phyloP scores from a whole-genome alignment of 2,113 vertebrate species.

The Cygnus buccinator region DNA sequence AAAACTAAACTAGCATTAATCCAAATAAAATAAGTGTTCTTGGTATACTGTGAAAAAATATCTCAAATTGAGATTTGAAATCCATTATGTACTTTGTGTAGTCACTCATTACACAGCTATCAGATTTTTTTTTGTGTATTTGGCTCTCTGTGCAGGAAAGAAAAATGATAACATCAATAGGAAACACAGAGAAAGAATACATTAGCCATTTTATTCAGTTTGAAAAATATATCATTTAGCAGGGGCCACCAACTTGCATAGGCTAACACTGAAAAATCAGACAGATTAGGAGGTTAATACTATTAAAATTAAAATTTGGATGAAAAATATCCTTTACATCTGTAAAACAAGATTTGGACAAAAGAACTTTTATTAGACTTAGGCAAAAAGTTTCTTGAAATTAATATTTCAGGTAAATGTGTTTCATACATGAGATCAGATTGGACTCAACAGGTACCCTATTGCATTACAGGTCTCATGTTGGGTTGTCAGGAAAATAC shows the following conservation, averaged over 20 bases:
- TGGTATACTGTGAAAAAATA: background rate
- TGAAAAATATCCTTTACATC: background rate
- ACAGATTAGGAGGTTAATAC: accelerated
- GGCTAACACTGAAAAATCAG: background rate
- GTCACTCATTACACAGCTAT: background rate
- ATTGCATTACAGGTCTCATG: background rate
- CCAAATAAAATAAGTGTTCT: background rate
- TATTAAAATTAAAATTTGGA: background rate
- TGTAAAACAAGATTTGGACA: background rate
- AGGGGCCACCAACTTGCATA: background rate
- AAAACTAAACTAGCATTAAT: background rate
- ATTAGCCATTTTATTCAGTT: background rate
- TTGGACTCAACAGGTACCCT: background rate
- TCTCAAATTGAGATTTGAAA: background rate
- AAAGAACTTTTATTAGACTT: background rate
- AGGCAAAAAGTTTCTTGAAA: background rate
- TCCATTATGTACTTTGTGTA: background rate
- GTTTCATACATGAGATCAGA: background rate
- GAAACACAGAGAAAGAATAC: background rate
- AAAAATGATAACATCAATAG: background rate
- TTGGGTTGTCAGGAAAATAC: background rate
- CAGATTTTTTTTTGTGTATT: background rate
- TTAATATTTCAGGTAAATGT: background rate
- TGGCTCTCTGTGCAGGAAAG: background rate
- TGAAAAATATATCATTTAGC: background rate